Evolutionary conservation across 2,113 vertebrate genomes (phyloP).

Genomic region (Copsychus sechellarum): DNA sequence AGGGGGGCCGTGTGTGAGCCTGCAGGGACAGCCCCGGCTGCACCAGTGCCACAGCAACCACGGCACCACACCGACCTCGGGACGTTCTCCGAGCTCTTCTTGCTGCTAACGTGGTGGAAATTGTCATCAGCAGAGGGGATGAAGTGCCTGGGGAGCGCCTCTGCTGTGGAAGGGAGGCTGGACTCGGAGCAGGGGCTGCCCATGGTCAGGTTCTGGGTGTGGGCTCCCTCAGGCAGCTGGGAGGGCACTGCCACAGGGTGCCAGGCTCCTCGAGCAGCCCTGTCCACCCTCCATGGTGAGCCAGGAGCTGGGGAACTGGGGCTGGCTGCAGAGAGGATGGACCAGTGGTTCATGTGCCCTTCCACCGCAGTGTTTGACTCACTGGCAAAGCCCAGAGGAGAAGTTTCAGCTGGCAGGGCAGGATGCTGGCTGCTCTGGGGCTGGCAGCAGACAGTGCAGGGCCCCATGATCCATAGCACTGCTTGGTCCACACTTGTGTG

Average conservation of each 20-base stretch:
- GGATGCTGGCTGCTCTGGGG: neutral
- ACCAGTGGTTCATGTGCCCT: rapidly evolving
- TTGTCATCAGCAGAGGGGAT: neutral
- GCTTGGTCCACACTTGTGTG: neutral
- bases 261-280: neutral
- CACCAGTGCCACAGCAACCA: neutral
- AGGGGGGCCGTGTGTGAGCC: neutral
- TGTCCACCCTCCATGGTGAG: neutral
- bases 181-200: rapidly evolving
- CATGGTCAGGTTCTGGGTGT: rapidly evolving
- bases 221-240: neutral
- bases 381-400: neutral
- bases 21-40: rapidly evolving
- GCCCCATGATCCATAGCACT: rapidly evolving
- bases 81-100: neutral
- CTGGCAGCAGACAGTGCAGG: neutral
- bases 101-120: neutral
- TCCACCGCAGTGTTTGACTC: rapidly evolving
- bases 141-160: rapidly evolving
- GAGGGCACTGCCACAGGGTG: no score
- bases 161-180: neutral
- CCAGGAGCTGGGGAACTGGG: neutral
- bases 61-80: rapidly evolving
- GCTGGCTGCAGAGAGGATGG: neutral
- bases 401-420: neutral